Conservation (phyloP, 2,888 invertebrate genomes). For the Drosophila anomalipes region DNA sequence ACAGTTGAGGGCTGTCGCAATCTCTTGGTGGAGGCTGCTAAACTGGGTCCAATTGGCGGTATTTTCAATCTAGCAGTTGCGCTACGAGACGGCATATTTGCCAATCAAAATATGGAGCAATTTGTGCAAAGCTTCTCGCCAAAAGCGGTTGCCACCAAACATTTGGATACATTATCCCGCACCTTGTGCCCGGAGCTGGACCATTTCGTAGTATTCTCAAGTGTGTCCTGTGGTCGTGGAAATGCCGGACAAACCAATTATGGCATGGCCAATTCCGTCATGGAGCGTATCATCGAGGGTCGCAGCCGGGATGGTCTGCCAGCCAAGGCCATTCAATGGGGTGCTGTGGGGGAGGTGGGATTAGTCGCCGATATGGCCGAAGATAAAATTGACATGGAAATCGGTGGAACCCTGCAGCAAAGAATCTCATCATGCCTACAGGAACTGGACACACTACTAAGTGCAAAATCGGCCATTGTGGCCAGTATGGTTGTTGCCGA, state of each 20-base stretch:
- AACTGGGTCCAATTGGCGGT: constrained; percentile 90
- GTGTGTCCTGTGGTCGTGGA: constrained; percentile 95
- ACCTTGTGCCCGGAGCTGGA: constrained; percentile 87
- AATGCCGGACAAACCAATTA: constrained; percentile 95
- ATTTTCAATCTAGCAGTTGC: constrained; percentile 96
- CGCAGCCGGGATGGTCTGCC: constrained; percentile 90
- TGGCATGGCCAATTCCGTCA: constrained; percentile 94
- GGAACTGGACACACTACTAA: constrained; percentile 90
- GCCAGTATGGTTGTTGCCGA: constrained; percentile 95
- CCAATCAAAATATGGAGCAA: constrained; percentile 90
- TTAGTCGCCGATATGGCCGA: constrained; percentile 92
- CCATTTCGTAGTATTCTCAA: constrained; percentile 96
- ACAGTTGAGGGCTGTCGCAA: constrained; percentile 89
- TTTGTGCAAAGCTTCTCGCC: constrained; percentile 90
- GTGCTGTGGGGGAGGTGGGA: constrained; percentile 95
- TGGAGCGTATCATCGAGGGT: constrained; percentile 94
- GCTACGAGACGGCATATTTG: constrained; percentile 90
- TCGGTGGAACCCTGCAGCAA: constrained; percentile 94
- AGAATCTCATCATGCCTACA: constrained; percentile 92
- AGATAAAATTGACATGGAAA: constrained; percentile 89
- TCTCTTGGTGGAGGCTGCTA: constrained; percentile 88
- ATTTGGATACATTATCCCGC: constrained; percentile 90
- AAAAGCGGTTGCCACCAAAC: constrained; percentile 92
- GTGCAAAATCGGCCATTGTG: constrained; percentile 89
- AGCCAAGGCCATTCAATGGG: constrained; percentile 95